Percentiles rank a stretch among this genome's conserved stretches.
These are phyloP conservation scores for Tribolium madens DNA, from an alignment of 1,140 invertebrate species.

Conservation along the genomic window DNA sequence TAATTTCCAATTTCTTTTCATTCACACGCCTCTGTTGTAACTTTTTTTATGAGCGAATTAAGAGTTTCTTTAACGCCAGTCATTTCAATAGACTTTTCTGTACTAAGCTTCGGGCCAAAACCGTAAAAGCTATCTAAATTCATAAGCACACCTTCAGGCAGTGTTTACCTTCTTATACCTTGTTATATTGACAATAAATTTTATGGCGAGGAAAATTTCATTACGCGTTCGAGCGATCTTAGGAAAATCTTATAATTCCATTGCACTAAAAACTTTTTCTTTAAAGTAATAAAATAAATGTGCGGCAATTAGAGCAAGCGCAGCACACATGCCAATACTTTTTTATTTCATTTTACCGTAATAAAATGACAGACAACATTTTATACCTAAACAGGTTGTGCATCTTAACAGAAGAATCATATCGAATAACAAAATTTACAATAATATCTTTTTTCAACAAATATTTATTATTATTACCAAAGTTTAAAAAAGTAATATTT, in stretches of 20 bases:
- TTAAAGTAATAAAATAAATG: not conserved
- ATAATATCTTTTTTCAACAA: too few relatives aligned
- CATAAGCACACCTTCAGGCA: constrained; percentile 59
- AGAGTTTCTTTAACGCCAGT: constrained; percentile 58
- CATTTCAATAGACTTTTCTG: constrained; percentile 56
- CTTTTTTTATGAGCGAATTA: constrained; percentile 59
- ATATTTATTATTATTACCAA: too few relatives aligned
- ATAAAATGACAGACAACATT: not conserved
- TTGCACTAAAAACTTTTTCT: not conserved
- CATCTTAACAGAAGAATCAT: too few relatives aligned
- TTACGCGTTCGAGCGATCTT: not conserved
- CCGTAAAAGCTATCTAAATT: constrained; percentile 59
- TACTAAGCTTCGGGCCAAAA: constrained; percentile 49
- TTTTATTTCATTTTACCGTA: not conserved
- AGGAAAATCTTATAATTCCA: constrained; percentile 5
- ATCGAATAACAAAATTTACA: too few relatives aligned
- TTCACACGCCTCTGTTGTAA: constrained; percentile 57
- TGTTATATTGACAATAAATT: constrained; percentile 55
- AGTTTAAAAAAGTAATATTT: too few relatives aligned
- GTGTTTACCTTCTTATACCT: constrained; percentile 53
- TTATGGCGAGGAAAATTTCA: constrained; percentile 32
- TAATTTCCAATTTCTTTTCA: constrained; percentile 61
- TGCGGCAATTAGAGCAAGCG: not conserved
- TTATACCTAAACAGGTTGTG: not conserved
- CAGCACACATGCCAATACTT: not conserved